Conservation (phyloP, 2,797 vertebrate species). For the Muscicapa striata region DNA sequence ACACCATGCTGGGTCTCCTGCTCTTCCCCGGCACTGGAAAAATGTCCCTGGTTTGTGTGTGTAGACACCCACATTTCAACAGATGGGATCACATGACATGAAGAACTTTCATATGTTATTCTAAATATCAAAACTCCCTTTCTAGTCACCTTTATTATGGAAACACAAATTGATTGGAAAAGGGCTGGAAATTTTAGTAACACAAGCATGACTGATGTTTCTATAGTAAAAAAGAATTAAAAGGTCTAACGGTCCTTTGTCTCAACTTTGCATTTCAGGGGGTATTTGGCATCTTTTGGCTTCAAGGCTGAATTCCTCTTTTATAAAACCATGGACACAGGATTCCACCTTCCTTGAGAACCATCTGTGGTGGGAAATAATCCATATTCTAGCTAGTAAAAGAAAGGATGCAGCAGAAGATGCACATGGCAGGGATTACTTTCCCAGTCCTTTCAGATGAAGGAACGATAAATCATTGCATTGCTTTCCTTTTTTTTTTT, state of each 20-base stretch:
- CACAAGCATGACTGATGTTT: neutral
- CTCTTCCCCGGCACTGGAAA: neutral
- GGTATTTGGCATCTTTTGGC: neutral
- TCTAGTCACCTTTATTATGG: neutral
- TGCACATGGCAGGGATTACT: neutral
- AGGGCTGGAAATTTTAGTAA: neutral
- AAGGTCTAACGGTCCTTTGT: accelerated
- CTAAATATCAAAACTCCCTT: neutral
- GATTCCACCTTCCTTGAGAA: neutral
- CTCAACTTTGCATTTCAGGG: neutral
- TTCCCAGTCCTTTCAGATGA: neutral
- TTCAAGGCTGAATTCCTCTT: neutral
- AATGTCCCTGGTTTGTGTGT: neutral
- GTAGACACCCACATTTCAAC: accelerated
- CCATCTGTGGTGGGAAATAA: neutral
- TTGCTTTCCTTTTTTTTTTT: neutral
- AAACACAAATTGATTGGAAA: neutral
- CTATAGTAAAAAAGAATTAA: accelerated
- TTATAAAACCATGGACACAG: neutral
- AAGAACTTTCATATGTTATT: neutral
- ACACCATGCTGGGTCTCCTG: accelerated
- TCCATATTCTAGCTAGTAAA: neutral
- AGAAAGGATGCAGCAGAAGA: neutral
- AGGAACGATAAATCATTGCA: neutral
- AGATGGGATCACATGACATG: accelerated